Evolutionary conservation across 1,140 invertebrate genomes (phyloP).

Genomic region (Zaprionus kolodkinae): DNA sequence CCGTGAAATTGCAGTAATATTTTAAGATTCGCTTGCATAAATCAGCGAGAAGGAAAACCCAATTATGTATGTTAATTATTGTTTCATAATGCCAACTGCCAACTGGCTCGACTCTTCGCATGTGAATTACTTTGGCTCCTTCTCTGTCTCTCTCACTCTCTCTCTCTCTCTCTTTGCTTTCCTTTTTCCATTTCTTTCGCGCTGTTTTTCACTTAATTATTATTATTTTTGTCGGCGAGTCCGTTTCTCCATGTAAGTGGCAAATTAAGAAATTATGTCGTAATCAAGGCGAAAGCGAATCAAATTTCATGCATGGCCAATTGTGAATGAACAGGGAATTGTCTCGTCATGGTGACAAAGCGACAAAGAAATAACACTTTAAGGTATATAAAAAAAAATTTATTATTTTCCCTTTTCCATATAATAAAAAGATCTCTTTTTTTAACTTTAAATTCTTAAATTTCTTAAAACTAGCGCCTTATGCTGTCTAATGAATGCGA

Average conservation of each 20-base stretch:
- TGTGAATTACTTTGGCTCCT: neutral
- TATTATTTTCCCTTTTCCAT: too few species aligned
- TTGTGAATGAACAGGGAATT: neutral
- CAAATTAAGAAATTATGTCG: constrained; percentile 43
- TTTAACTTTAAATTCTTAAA: too few species aligned
- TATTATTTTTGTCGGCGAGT: constrained; percentile 30
- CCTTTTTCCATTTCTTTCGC: constrained; percentile 23
- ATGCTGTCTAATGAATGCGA: too few species aligned
- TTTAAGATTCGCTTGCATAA: constrained; percentile 9
- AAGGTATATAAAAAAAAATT: neutral
- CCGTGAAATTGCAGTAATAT: neutral
- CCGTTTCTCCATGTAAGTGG: constrained; percentile 30
- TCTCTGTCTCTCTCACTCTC: neutral
- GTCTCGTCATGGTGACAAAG: neutral
- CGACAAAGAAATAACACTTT: neutral
- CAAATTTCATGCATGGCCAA: constrained; percentile 30
- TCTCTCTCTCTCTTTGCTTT: constrained; percentile 10
- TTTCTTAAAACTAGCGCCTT: too few species aligned
- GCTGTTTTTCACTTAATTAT: constrained; percentile 41
- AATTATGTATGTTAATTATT: constrained; percentile 42
- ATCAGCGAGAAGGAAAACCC: constrained; percentile 18
- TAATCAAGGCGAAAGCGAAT: constrained; percentile 18
- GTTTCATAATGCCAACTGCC: constrained; percentile 14
- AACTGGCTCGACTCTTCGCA: neutral
- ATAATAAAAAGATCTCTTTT: too few species aligned